Evolutionary conservation across 2,797 vertebrate species (phyloP), one percentile per base, ranked within the genome.

Genomic region (Pipistrellus nathusii): DNA sequence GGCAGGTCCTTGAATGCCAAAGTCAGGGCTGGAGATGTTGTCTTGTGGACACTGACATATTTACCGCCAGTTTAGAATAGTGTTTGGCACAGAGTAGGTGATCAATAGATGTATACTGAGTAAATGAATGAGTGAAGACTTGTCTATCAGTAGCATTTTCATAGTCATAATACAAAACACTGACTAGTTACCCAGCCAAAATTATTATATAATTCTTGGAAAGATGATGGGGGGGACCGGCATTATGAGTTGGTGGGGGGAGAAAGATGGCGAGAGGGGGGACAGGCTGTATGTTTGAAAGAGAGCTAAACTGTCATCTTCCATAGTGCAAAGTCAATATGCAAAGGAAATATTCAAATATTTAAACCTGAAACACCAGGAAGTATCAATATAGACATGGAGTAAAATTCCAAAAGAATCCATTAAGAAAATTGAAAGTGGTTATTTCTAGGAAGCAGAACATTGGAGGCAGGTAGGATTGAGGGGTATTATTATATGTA

Each of bases 351-450:
- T 15, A 25, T 2, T 30, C 10, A 85, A 81, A 23, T 15, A 17
- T 7, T n/a, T 32, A 53, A 72, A 51, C 32, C 35, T 11, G 48
- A 55, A 62, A 66, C 25, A 5, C 25, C 4, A 30, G 30, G 38
- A 85, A 41, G 27, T 12, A 25, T 20, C 35, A 75, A 69, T 15
- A 35, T 30, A 35, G 71, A 23, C 46, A 0, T 44, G 1, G 17
- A n/a, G 23, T 75, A 64, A 57, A 53, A 41, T 83, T 91, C 77
- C 57, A 25, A 55, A 78, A 90, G 64, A 84, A 32, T 44, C 68
- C 66, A 57, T 44, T 57, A 75, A 15, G 27, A 51, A 35, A 59
- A 6, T 41, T 72, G 51, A n/a, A 94, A 30, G 6, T 21, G 30
- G 46, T 51, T 71, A 5, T 51, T 11, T 85, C 23, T 18, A 10